Conservation (phyloP, 1,140 invertebrate species). For the Monomorium pharaonis region DNA sequence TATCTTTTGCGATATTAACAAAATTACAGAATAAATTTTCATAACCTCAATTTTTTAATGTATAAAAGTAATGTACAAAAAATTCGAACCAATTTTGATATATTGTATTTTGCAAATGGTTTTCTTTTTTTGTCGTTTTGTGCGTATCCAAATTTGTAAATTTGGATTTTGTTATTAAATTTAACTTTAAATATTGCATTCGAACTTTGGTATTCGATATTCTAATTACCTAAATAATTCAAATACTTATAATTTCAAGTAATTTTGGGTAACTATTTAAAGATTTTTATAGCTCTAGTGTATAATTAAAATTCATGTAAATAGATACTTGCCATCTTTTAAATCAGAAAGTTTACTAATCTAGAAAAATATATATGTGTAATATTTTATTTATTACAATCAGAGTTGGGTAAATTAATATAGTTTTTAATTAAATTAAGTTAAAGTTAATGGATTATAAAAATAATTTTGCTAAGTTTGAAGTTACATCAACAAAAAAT, state of each 20-base stretch:
- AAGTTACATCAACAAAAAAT: too few species aligned
- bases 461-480: too few species aligned
- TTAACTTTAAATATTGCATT: too few species aligned
- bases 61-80: not conserved
- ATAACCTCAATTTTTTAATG: conserved; percentile 18
- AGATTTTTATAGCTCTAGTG: not conserved
- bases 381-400: too few species aligned
- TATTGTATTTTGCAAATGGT: not conserved
- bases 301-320: not conserved
- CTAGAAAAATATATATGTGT: not conserved
- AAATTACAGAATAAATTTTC: not conserved
- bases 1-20: conserved; percentile 6
- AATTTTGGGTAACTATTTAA: not conserved
- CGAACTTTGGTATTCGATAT: not conserved
- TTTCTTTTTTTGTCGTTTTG: not conserved
- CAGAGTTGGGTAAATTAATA: too few species aligned
- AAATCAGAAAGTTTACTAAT: not conserved
- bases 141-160: not conserved
- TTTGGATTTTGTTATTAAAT: not conserved
- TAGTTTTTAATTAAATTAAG: too few species aligned
- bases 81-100: not conserved
- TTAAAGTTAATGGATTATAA: too few species aligned
- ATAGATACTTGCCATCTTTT: not conserved
- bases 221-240: not conserved
- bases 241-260: not conserved